Evolutionary conservation across 2,113 vertebrate genomes (phyloP), one percentile per base, ranked within the genome.

Genomic region (Psittacula cyanocephala): DNA sequence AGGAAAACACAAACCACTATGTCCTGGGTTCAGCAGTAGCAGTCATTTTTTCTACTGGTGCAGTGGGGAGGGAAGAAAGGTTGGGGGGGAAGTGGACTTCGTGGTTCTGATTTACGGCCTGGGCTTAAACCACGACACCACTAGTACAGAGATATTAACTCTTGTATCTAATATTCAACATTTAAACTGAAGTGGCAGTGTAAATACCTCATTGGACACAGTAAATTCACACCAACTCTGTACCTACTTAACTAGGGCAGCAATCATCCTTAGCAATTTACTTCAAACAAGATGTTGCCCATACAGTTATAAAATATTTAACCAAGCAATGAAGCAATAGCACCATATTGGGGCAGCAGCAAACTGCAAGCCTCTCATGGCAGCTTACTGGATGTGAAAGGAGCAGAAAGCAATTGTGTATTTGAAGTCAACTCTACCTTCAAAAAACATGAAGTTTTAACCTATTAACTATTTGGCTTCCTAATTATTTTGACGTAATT

Each of bases 271-370:
- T 13, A 67, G 23, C 60, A 83, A 75, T 31, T 69, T 71, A 68
- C 53, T 92, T 80, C 69, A 72, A 85, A 49, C 11, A 50, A 60
- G 74, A 86, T 13, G 22, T 14, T 57, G n/a, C 24, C 27, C 11
- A 5, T 31, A n/a, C 0, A 1, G 13, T 0, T 63, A 46, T 44
- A 57, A 63, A 67, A 68, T 63, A 81, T 53, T 74, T 62, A 87
- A 84, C 16, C 25, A 57, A 84, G 41, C 10, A 70, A 44, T 28
- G 19, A 89, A 70, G 19, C 77, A 86, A 19, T 14, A 31, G 25
- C 19, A 65, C 27, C 9, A 6, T 3, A 37, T 0, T 24, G 29
- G 31, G 55, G 43, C 27, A 75, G 37, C 1, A 2, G 23, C 68
- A 75, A 81, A 74, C 20, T 41, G 25, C 31, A 91, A 22, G 20